Conservation (phyloP, 2,113 vertebrate genomes). For the Campylomormyrus tamandua region DNA sequence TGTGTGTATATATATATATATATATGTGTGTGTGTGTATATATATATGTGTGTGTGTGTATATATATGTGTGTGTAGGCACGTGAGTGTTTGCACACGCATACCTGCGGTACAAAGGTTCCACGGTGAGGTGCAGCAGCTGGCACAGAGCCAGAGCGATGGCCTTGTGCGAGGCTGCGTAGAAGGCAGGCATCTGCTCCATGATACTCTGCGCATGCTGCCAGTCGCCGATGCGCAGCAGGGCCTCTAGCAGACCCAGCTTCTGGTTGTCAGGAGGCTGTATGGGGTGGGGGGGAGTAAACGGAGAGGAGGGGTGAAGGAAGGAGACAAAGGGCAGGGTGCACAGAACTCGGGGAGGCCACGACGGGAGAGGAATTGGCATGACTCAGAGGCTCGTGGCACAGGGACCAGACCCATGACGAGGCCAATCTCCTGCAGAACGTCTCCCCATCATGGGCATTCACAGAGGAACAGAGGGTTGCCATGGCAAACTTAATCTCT, state of each 20-base stretch:
- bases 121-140: constrained; percentile 85
- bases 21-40: not conserved
- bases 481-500: constrained; percentile 15
- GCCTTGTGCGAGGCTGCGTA: constrained; percentile 89
- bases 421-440: not conserved
- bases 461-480: not conserved
- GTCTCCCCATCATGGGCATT: not conserved
- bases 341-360: not conserved
- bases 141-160: constrained; percentile 88
- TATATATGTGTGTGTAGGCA: no score
- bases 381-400: not conserved
- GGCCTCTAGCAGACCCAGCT: constrained; percentile 90
- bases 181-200: constrained; percentile 96
- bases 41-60: not conserved
- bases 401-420: not conserved
- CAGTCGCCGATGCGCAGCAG: constrained; percentile 92
- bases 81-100: not conserved
- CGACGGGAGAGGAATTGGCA: not conserved
- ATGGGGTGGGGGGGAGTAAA: constrained; percentile 27
- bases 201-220: constrained; percentile 91
- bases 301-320: not conserved
- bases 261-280: constrained; percentile 94
- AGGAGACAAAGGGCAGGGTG: not conserved
- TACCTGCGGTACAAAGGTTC: constrained; percentile 95
- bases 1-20: not conserved